A percentile compares a stretch with the other conserved stretches of the same genome.
Conservation (phyloP, 1,140 invertebrate genomes). For the Oppia nitens region DNA sequence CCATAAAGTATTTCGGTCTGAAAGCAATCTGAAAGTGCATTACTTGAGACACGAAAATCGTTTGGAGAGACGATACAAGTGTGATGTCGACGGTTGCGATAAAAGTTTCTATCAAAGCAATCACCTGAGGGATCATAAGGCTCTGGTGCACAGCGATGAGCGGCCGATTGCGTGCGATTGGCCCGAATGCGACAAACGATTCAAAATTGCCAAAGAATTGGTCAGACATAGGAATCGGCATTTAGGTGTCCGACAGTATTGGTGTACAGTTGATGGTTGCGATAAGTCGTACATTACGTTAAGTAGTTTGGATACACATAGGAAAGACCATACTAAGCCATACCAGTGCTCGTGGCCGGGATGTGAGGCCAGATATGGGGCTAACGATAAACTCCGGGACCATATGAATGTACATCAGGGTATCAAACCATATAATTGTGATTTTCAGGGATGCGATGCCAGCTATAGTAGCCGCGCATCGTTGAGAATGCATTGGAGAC, state of each 20-base stretch:
- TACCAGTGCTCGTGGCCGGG: background rate
- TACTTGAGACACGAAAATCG: no score
- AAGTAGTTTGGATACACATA: background rate
- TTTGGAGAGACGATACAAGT: background rate
- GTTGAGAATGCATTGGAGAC: background rate
- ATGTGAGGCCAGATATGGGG: no score
- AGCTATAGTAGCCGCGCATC: background rate
- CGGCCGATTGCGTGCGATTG: background rate
- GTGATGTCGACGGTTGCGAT: background rate
- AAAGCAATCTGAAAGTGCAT: no score
- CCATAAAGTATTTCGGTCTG: no score
- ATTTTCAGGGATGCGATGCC: background rate
- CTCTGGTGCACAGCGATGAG: background rate
- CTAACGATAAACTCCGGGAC: background rate
- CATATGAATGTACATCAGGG: background rate
- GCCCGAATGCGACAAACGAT: background rate
- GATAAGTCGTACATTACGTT: background rate
- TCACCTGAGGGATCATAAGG: background rate
- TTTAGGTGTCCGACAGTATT: background rate
- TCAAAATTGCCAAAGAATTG: background rate
- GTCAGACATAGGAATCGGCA: background rate
- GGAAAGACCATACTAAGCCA: background rate
- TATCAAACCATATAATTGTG: background rate
- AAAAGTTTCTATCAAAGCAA: background rate
- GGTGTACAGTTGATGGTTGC: background rate